Conservation (phyloP, 2,113 vertebrate species). For the Laticauda laticaudata region DNA sequence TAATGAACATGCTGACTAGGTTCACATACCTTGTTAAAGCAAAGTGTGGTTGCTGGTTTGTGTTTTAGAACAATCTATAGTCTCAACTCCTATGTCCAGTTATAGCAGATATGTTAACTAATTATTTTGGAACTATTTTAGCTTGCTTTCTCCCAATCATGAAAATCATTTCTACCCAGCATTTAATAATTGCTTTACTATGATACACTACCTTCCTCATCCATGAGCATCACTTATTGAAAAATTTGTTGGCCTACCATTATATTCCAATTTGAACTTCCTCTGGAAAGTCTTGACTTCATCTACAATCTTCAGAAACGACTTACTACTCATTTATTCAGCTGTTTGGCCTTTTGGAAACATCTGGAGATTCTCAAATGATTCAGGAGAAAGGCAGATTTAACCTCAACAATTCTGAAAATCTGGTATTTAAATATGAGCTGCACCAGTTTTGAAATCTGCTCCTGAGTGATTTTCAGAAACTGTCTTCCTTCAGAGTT, state of each 20-base stretch:
- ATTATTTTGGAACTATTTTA: not conserved
- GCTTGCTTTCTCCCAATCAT: not conserved
- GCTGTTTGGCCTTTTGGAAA: not conserved
- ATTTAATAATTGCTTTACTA: too few relatives aligned
- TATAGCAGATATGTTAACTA: not conserved
- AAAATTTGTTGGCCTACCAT: not conserved
- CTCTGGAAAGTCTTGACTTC: not conserved
- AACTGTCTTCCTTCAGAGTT: conserved; percentile 19
- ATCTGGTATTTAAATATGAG: not conserved
- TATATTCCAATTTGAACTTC: not conserved
- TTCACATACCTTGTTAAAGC: not conserved
- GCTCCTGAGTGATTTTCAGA: not conserved
- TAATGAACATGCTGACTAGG: not conserved
- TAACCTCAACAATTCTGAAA: not conserved
- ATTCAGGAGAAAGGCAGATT: not conserved
- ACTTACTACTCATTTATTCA: conserved; percentile 5
- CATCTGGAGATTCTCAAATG: conserved; percentile 12
- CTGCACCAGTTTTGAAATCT: not conserved
- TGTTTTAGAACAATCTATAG: not conserved
- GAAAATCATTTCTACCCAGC: not conserved
- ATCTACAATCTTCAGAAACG: not conserved
- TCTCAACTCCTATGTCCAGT: not conserved
- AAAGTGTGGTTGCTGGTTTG: not conserved
- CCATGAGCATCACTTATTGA: not conserved
- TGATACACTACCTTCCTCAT: not conserved